Conservation (phyloP, 1,140 invertebrate genomes). For the Gryon sp. region DNA sequence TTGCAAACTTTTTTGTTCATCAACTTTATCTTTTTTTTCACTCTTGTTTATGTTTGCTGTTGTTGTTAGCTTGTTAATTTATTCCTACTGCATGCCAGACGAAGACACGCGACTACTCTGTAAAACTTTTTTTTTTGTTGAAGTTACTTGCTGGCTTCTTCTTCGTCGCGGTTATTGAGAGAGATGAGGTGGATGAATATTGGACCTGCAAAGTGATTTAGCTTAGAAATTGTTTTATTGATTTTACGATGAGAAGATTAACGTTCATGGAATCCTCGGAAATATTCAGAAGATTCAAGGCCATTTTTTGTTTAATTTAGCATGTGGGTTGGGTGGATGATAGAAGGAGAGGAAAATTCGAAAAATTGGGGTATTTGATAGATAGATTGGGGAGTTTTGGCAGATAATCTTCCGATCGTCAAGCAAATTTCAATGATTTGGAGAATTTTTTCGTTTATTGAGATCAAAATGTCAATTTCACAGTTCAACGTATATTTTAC, state of each 20-base stretch:
- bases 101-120: constrained; percentile 25
- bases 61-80: no score
- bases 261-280: background rate
- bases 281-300: background rate
- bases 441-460: no score
- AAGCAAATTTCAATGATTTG: background rate
- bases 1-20: background rate
- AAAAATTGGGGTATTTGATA: background rate
- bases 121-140: constrained; percentile 26
- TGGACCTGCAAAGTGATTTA: background rate
- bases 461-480: no score
- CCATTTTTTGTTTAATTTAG: no score
- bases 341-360: no score
- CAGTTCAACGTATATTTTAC: no score
- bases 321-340: no score
- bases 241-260: constrained; percentile 7
- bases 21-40: constrained; percentile 1
- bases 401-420: background rate
- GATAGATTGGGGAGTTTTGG: no score
- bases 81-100: constrained; percentile 4
- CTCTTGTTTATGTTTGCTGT: no score
- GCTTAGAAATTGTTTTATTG: background rate
- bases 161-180: background rate
- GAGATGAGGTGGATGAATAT: constrained; percentile 1
- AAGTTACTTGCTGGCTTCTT: background rate